phyloP scores from a whole-genome alignment of 37 sponge, comb jelly and placozoan genomes.

The Halichondria panicea region DNA sequence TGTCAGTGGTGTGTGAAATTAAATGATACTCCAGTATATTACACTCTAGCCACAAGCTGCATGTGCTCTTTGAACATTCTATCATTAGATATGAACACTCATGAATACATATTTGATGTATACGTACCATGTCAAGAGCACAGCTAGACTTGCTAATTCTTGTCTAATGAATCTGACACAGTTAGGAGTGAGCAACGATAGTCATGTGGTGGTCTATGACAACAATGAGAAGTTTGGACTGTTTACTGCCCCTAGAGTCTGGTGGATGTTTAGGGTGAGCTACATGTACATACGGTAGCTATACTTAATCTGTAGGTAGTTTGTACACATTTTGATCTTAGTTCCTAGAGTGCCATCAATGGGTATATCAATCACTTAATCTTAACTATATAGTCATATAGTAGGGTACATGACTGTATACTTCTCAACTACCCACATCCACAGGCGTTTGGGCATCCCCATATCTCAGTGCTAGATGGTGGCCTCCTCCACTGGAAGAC shows the following conservation, averaged over 20 bases:
- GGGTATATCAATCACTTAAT: not conserved
- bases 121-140: not conserved
- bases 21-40: not conserved
- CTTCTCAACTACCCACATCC: not conserved
- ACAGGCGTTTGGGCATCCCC: conserved; percentile 69
- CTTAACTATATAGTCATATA: not conserved
- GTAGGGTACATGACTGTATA: not conserved
- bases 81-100: too few species aligned
- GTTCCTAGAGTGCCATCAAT: too few species aligned
- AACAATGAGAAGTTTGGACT: conserved; percentile 67
- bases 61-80: too few species aligned
- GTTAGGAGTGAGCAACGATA: conserved; percentile 67
- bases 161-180: conserved; percentile 7
- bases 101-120: too few species aligned
- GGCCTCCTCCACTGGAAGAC: conserved; percentile 64
- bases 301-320: too few species aligned
- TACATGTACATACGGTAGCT: not conserved
- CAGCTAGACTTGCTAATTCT: not conserved
- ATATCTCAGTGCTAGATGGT: conserved; percentile 77
- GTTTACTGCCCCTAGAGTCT: conserved; percentile 75
- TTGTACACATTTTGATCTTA: not conserved
- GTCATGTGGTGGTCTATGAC: conserved; percentile 80
- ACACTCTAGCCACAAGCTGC: too few species aligned
- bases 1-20: not conserved
- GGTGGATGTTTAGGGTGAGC: conserved; percentile 87